A percentile compares a stretch with the other conserved stretches of the same genome.
These are phyloP conservation scores for Vulpes vulpes DNA, from an alignment of 2,113 vertebrate species.

Conservation along the genomic window DNA sequence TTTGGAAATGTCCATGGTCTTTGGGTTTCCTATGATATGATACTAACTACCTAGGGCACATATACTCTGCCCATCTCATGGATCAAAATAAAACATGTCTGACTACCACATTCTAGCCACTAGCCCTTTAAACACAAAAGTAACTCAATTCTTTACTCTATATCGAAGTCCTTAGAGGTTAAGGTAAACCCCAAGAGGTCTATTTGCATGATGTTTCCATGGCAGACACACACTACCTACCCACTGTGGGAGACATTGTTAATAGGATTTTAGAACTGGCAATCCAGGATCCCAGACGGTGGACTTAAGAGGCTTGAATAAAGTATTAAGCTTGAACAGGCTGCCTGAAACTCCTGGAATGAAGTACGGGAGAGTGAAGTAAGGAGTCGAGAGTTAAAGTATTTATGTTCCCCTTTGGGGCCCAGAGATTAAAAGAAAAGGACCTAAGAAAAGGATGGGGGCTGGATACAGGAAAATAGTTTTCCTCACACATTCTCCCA, in stretches of 20 bases:
- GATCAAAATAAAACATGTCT: slow-evolving; percentile 36
- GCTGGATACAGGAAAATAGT: not conserved
- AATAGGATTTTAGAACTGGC: slow-evolving; percentile 14
- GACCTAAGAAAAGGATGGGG: not conserved
- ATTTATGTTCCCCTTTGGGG: not conserved
- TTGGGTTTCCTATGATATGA: not conserved
- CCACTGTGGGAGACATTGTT: not conserved
- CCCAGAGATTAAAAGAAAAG: not conserved
- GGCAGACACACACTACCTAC: not conserved
- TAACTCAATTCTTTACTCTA: not conserved
- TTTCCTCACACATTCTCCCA: not conserved
- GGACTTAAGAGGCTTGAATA: slow-evolving; percentile 55
- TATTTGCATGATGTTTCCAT: not conserved
- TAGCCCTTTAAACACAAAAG: slow-evolving; percentile 14
- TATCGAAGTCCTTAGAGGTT: not conserved
- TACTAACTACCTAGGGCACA: not conserved
- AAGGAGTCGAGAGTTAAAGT: not conserved
- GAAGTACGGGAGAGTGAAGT: not conserved
- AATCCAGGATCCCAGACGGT: not conserved
- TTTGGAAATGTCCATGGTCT: not conserved
- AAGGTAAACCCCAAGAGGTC: not conserved
- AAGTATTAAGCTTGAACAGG: not conserved
- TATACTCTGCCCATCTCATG: not conserved
- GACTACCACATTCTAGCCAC: slow-evolving; percentile 17
- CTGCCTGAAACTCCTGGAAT: not conserved